Base-by-base conservation (phyloP, 2,888 invertebrate species). In the Branchellion lobata region DNA sequence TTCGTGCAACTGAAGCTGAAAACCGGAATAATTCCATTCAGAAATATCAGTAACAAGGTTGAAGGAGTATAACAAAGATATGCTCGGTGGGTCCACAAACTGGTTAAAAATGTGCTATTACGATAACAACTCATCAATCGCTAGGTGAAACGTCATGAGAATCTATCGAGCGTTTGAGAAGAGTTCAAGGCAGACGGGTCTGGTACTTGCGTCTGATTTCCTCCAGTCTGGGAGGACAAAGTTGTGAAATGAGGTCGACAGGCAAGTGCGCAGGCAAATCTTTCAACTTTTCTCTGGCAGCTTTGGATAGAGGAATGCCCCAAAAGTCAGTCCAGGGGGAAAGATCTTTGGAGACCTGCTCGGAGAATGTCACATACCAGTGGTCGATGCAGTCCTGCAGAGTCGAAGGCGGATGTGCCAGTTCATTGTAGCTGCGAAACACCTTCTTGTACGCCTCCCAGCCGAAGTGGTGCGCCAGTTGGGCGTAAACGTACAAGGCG, bases 341-440 rank as follows among this genome's bases (percentile, higher is more conserved):
- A 31, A 84, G 76, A 73, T 84, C n/a, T n/a, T 57, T 57, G 5
- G 3, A 5, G 3, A 57, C 61, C 24, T 57, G 61, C 73, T 82
- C 36, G 8, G 84, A 83, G 79, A 82, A 83, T 5, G 65, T 71
- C n/a, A 47, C 24, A 40, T 83, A 81, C 83, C 84, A 84, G n/a
- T 80, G 75, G 76, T 83, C 82, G 29, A 84, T 83, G 74, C 82
- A 82, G 18, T 83, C 82, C 65, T 82, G 81, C 33, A 82, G 78
- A 40, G 18, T 74, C 34, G 40, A 57, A 18, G 82, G 80, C 11
- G 69, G 29, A 18, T 57, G 47, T 8, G 21, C n/a, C 36, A 65
- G 11, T 1, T 29, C 29, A 24, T 61, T 68, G 75, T 79, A 81
- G 14, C 14, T 31, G 3, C 78, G 29, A 40, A 81, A 84, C 1